phyloP scores from a whole-genome alignment of 2,888 invertebrate species.

The Limnephilus marmoratus region DNA sequence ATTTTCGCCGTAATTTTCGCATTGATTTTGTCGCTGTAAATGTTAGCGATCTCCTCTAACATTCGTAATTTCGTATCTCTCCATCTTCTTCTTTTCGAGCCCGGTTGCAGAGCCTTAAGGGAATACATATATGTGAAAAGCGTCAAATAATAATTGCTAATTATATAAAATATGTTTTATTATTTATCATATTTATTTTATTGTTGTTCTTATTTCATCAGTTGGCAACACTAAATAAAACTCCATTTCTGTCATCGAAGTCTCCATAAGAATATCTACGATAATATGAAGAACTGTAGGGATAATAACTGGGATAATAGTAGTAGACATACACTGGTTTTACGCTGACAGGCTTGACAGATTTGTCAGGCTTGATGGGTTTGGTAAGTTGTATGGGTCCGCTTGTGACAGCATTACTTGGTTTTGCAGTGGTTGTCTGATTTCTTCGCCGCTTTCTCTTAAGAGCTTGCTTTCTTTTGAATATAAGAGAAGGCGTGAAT shows the following conservation, averaged over 20 bases:
- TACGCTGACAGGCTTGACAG: neutral
- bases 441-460: constrained; percentile 21
- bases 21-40: no score
- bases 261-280: neutral
- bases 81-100: no score
- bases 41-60: no score
- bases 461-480: constrained; percentile 40
- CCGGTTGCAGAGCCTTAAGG: no score
- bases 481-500: constrained; percentile 50
- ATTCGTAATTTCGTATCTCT: no score
- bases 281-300: constrained; percentile 30
- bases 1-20: no score
- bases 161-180: neutral
- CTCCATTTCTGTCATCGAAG: neutral
- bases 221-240: neutral
- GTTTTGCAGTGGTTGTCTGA: constrained; percentile 19
- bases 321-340: constrained; percentile 18
- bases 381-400: neutral
- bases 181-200: neutral
- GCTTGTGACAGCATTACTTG: neutral
- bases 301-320: constrained; percentile 52
- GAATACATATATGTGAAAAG: no score
- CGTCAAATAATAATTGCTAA: neutral
- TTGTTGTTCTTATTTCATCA: neutral
- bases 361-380: neutral